Evolutionary conservation across 2,888 invertebrate genomes (phyloP), one percentile per base, ranked within the genome.

Genomic region (Cheilosia impressa): DNA sequence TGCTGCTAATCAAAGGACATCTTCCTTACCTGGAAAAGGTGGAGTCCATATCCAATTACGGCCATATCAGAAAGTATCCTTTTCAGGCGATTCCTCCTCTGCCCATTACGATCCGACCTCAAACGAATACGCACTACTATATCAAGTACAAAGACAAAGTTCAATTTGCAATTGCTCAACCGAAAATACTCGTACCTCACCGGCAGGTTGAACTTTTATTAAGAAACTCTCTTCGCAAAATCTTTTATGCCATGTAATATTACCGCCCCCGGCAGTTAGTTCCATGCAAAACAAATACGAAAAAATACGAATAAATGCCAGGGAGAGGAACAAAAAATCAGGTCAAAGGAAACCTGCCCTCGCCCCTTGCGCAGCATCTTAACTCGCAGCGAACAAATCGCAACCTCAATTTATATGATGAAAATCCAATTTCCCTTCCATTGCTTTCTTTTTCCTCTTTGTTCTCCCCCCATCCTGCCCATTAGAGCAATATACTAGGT

Each of bases 371-470:
- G 6, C 19, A 43, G 19, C 22, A 17, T 27, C 43, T 22, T 24
- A 31, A 24, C 13, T 34, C 34, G 13, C 52, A 31, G 47, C 65
- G 27, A 57, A 41, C 50, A 65, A 65, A 24, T 62, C 24, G 13
- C 53, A 69, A 27, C 69, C 60, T 68, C 76, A 66, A 76, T 76
- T 76, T 76, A 43, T 76, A 60, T 63, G 77, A 78, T 63, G 78
- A 71, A 78, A 78, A 78, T 78, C 78, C 69, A 69, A 78, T 78
- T 78, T 78, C 63, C 63, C 62, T 62, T 68, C 31, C 41, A 76
- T 53, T 77, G 47, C 9, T 53, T 9, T 24, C 19, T 13, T 15
- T 13, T 4, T 38, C 4, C 13, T 13, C 38, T 38, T 4, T 38
- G 13, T 34, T 43, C 31, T 60, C 19, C 24, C 10, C 47, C 4